Evolutionary conservation across 2,113 vertebrate genomes (phyloP).

Genomic region (Glaucomys volans): DNA sequence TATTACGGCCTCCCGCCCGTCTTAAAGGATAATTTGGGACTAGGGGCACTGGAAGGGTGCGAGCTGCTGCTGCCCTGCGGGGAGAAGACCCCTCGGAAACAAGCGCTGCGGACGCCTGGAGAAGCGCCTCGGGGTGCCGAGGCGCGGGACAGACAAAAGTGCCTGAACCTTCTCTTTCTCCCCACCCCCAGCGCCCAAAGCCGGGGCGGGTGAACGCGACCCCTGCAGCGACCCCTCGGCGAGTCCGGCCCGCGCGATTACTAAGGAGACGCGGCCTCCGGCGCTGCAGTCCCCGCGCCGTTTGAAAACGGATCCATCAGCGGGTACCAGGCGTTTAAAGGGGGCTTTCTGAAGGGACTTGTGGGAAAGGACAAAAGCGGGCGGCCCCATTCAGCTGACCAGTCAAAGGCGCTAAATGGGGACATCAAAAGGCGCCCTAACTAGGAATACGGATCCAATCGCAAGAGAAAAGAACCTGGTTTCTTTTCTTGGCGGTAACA

Average conservation of each 20-base stretch:
- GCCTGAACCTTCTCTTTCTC: neutral
- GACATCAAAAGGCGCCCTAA: slow-evolving; percentile 87
- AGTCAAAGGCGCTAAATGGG: slow-evolving; percentile 90
- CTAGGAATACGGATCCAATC: slow-evolving; percentile 91
- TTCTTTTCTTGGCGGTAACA: slow-evolving; percentile 89
- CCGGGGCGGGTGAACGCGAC: slow-evolving; percentile 68
- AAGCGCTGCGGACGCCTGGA: neutral
- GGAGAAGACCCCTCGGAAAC: neutral
- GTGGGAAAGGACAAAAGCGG: slow-evolving; percentile 88
- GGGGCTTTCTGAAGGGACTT: slow-evolving; percentile 87
- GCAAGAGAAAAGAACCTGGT: slow-evolving; percentile 89
- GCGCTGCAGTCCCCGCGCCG: slow-evolving; percentile 85
- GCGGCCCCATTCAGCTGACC: slow-evolving; percentile 89
- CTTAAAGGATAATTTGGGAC: neutral
- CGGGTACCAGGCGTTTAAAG: slow-evolving; percentile 87
- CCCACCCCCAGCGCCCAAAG: slow-evolving; percentile 4
- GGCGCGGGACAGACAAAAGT: slow-evolving; percentile 45
- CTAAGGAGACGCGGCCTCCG: slow-evolving; percentile 88
- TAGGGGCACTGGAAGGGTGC: neutral
- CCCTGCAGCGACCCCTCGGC: slow-evolving; percentile 83
- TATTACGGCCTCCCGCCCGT: neutral
- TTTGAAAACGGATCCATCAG: slow-evolving; percentile 91
- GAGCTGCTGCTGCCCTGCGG: neutral
- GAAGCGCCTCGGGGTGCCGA: neutral
- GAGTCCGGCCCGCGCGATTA: slow-evolving; percentile 86